phyloP scores from a whole-genome alignment of 1,140 invertebrate genomes.

The Teleopsis dalmanni region DNA sequence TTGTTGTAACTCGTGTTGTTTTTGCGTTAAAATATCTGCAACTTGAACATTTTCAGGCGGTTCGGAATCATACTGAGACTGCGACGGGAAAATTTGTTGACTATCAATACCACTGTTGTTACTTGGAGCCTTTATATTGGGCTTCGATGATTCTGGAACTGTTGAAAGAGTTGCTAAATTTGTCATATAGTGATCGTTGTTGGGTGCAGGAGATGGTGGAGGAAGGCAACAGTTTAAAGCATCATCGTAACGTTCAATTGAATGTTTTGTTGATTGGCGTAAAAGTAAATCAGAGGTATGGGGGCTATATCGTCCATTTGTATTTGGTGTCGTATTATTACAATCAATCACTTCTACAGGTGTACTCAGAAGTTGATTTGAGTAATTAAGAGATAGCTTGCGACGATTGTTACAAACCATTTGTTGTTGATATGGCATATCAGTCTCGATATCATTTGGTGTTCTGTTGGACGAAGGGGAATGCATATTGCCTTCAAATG shows the following conservation, averaged over 20 bases:
- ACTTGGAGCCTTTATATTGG: neutral
- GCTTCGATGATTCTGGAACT: neutral
- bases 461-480: no score
- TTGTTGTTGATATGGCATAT: no score
- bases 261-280: constrained; percentile 20
- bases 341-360: neutral
- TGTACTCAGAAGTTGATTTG: no score
- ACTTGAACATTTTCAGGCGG: constrained; percentile 10
- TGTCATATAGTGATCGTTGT: constrained; percentile 25
- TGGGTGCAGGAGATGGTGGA: constrained; percentile 40
- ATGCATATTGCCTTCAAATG: no score
- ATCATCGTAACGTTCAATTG: constrained; percentile 30
- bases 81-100: neutral
- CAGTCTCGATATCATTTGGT: no score
- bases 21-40: no score
- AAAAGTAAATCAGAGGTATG: constrained; percentile 28
- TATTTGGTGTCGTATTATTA: neutral
- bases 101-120: neutral
- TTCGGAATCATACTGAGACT: constrained; percentile 2
- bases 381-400: no score
- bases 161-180: constrained; percentile 2
- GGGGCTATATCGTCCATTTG: constrained; percentile 27
- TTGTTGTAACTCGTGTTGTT: neutral
- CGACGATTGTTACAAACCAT: no score
- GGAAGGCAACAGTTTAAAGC: constrained; percentile 23